Evolutionary conservation across 2,797 vertebrate species (phyloP), one percentile per base, ranked within the genome.

Genomic region (Yasuhikotakia modesta): DNA sequence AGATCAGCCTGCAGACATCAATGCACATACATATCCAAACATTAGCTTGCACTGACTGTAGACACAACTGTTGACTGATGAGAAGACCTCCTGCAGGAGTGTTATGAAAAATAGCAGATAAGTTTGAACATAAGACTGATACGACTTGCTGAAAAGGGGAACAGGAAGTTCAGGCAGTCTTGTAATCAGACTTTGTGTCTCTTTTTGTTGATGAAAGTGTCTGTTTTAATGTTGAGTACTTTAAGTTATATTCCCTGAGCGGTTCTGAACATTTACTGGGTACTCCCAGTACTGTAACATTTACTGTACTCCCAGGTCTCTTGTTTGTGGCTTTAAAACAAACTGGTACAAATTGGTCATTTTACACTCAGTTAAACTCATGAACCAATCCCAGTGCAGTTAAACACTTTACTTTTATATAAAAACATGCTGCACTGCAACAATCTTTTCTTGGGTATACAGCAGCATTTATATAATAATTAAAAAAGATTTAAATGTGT

Each of bases 331-430:
- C 48, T 74, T 63, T 21, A 14, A 57, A 61, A 65, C 32, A 43
- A 50, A 74, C 61, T 66, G 16, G 16, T 24, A 66, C 16, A 74
- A 65, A 65, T 43, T 65, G 21, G 65, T 53, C 3, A 53, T 61
- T 57, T 65, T 74, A 48, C 58, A 61, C 57, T 7, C 24, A 19
- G 57, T 72, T 48, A 19, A 50, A 74, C 46, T 65, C 48, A 74
- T 74, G 35, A 74, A 65, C 30, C 60, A 24, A 74, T 11, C 32
- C 21, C 2, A 74, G 14, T 39, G 30, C 46, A 64, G 30, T 17
- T 17, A 63, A 39, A 43, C 46, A 52, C 52, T 63, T 12, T 74
- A 65, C 60, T 82, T 70, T 52, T 61, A 76, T 60, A 79, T 76
- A 39, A 79, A 67, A 68, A 61, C 16, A 17, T 46, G n/a, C 27